phyloP scores from a whole-genome alignment of 2,797 vertebrate genomes.

The Enoplosus armatus region DNA sequence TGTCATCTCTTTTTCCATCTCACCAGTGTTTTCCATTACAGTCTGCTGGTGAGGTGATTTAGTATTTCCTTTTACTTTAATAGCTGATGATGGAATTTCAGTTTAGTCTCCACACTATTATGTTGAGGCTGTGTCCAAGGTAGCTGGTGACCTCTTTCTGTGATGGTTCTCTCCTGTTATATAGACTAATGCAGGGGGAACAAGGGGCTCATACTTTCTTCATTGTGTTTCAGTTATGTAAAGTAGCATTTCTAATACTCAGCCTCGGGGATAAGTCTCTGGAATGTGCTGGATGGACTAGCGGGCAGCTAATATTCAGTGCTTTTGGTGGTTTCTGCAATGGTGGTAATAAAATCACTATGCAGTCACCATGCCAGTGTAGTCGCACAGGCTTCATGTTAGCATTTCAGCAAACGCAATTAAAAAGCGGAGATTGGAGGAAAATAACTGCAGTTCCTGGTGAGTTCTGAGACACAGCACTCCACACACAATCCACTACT shows the following conservation, averaged over 20 bases:
- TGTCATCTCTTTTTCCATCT: conserved; percentile 39
- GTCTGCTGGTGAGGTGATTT: conserved; percentile 20
- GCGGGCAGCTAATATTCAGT: not conserved
- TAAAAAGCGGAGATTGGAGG: not conserved
- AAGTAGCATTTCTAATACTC: not conserved
- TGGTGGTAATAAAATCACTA: not conserved
- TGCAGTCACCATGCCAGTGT: not conserved
- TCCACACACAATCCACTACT: too few species aligned
- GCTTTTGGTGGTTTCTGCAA: not conserved
- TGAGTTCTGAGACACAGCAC: not conserved
- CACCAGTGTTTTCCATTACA: conserved; percentile 28
- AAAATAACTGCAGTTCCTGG: not conserved
- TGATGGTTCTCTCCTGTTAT: too few species aligned
- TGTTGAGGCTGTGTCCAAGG: not conserved
- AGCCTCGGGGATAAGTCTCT: not conserved
- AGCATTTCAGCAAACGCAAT: not conserved
- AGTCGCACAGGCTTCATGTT: not conserved
- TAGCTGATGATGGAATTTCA: not conserved
- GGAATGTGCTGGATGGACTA: not conserved
- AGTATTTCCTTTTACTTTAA: conserved; percentile 33
- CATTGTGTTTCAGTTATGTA: not conserved
- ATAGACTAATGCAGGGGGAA: not conserved
- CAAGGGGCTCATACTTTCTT: not conserved
- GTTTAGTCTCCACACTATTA: not conserved
- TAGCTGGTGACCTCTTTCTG: not conserved